Evolutionary conservation across 2,113 vertebrate genomes (phyloP).

Genomic region (Mobula hypostoma): DNA sequence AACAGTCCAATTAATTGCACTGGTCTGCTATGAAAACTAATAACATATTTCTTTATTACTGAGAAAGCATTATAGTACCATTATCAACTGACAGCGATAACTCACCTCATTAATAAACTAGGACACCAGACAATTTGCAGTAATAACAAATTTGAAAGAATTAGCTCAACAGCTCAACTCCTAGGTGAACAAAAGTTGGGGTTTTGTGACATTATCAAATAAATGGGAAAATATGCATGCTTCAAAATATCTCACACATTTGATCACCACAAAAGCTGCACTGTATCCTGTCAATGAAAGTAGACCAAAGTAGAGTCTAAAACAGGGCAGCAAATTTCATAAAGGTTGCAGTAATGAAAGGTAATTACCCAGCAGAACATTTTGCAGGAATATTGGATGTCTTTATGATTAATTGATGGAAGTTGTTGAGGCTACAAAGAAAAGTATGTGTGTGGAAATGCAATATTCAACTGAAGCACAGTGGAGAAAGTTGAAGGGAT

Average conservation of each 20-base stretch:
- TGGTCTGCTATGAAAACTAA: neutral
- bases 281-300: neutral
- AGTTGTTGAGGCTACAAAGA: too few species aligned
- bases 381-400: neutral
- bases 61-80: neutral
- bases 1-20: neutral
- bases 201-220: neutral
- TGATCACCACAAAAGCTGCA: neutral
- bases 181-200: neutral
- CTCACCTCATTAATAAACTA: neutral
- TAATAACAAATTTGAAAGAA: neutral
- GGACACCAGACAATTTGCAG: neutral
- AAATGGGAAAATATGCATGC: neutral
- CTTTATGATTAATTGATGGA: too few species aligned
- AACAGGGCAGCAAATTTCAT: neutral
- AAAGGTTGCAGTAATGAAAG: neutral
- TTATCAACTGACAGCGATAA: neutral
- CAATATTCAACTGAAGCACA: neutral
- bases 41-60: neutral
- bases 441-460: neutral
- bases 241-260: neutral
- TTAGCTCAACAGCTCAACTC: neutral
- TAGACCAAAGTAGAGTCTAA: neutral
- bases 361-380: neutral
- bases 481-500: neutral